Percentiles rank a stretch among this genome's conserved stretches.
Conservation (phyloP, 2,113 vertebrate species). For the Corvus moneduloides region DNA sequence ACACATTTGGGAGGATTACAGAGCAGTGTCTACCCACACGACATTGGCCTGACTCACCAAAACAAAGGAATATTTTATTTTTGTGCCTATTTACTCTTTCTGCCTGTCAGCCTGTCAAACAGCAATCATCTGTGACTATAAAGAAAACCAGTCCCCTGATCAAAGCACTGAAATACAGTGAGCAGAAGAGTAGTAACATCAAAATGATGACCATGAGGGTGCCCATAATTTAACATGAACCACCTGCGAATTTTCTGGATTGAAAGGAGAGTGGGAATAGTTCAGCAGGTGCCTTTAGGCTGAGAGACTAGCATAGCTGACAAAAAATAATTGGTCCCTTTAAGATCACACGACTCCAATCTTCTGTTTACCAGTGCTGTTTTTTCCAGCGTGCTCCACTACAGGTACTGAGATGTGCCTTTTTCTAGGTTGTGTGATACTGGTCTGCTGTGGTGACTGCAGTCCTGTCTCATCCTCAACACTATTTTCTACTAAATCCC, state of each 20-base stretch:
- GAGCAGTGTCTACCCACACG: neutral
- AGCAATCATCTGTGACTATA: conserved; percentile 22
- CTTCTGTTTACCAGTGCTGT: neutral
- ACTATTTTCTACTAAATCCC: neutral
- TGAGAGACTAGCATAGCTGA: neutral
- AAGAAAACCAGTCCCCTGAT: neutral
- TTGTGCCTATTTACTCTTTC: neutral
- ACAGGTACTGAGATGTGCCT: neutral
- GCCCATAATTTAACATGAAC: neutral
- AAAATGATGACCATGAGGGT: neutral
- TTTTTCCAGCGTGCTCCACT: neutral
- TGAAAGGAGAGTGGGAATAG: neutral
- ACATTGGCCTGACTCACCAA: neutral
- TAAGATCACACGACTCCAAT: neutral
- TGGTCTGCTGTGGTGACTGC: neutral
- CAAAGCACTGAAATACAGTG: neutral
- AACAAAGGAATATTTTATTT: conserved; percentile 47
- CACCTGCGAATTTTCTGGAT: conserved; percentile 11
- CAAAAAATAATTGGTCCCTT: neutral
- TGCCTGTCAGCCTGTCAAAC: conserved; percentile 30
- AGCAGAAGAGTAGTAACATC: neutral
- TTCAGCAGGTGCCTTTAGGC: neutral
- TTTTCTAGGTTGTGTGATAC: neutral
- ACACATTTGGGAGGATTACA: neutral
- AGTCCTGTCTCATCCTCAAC: accelerated